Base-by-base conservation (phyloP, 2,888 invertebrate genomes). In the Chymomyza procnemis region DNA sequence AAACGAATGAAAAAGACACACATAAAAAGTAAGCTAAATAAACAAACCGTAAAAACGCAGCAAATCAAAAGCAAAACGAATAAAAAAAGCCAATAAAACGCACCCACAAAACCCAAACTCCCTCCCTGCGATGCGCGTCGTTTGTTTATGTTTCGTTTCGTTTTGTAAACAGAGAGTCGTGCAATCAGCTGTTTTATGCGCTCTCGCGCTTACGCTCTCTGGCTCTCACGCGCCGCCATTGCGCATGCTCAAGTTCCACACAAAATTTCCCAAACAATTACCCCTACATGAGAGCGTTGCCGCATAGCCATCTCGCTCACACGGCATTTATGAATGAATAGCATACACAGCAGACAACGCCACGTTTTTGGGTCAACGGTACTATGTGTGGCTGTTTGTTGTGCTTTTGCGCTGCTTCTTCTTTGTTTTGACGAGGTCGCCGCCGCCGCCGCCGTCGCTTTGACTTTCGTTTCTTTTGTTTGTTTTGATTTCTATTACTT, bases 191-290 rank as follows among this genome's bases (percentile, higher is more conserved):
- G 64, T 61, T 56, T 26, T 26, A 3, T 47, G 58, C 48, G 34
- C 66, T 64, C 68, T 50, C 64, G 54, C 34, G 41, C 68, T 57
- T 12, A 18, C 52, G 12, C 65, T 6, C 52, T 58, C 19, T 9
- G 6, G 14, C 30, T 30, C 50, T 61, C 56, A 55, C 55, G 41
- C 26, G 52, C 62, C 4, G 52, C 4, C 16, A 2, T 26, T 54
- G 80, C 86, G 86, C 88, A 85, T 73, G 80, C 64, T 68, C 66
- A 57, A 26, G 58, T 34, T 71, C 69, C 71, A 78, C 75, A 75
- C n/a, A 50, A 57, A 81, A 89, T 87, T 86, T 89, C 88, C 89
- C 89, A 88, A 89, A 83, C 87, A 89, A 86, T 73, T 89, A 60
- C 89, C 88, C 89, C 89, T 88, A 46, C 73, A 54, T 71, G 73